Evolutionary conservation across 2,113 vertebrate genomes (phyloP).

Genomic region (Amphiprion ocellaris): DNA sequence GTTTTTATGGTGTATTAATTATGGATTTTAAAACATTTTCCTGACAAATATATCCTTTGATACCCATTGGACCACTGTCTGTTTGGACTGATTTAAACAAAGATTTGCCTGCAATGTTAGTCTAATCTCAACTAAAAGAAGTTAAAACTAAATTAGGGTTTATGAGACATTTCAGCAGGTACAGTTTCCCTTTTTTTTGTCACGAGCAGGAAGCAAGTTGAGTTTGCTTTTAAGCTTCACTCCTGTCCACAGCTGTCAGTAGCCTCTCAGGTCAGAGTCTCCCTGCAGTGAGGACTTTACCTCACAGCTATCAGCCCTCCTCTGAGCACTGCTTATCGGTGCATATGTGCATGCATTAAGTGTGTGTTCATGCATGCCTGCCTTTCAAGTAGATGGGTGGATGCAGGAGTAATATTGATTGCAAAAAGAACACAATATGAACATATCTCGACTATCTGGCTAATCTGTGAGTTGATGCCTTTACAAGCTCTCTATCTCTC

Average conservation of each 20-base stretch:
- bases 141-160: background rate
- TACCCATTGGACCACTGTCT: no score
- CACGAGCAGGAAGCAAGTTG: background rate
- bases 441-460: background rate
- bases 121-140: background rate
- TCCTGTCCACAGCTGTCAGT: slow-evolving; percentile 62
- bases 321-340: slow-evolving; percentile 61
- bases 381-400: slow-evolving; percentile 12
- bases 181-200: background rate
- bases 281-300: slow-evolving; percentile 76
- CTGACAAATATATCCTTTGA: no score
- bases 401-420: slow-evolving; percentile 36
- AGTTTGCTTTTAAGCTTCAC: background rate
- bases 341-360: slow-evolving; percentile 2
- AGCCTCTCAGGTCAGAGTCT: slow-evolving; percentile 77
- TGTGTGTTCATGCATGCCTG: background rate
- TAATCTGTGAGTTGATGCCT: slow-evolving; percentile 14
- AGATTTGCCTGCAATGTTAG: background rate
- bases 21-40: no score
- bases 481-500: background rate
- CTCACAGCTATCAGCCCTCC: slow-evolving; percentile 73
- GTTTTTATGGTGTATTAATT: no score
- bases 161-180: background rate
- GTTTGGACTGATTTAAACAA: background rate
- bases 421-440: background rate